phyloP scores from a whole-genome alignment of 2,113 vertebrate species.

The Coryphaenoides rupestris region DNA sequence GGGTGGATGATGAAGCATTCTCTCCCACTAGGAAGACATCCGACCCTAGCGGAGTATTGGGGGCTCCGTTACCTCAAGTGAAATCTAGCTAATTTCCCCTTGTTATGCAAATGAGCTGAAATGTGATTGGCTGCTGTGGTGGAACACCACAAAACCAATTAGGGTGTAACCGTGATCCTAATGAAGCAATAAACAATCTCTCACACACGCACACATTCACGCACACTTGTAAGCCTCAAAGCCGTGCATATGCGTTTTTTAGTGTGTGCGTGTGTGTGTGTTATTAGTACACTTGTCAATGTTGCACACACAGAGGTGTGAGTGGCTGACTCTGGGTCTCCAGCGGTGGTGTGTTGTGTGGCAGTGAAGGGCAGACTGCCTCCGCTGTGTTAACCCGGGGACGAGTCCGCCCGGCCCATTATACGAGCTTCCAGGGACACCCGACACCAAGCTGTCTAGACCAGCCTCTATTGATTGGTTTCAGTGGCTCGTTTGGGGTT shows the following conservation, averaged over 20 bases:
- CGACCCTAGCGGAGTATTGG: conserved; percentile 26
- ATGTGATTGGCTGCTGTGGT: conserved; percentile 43
- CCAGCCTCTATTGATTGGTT: conserved; percentile 17
- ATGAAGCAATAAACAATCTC: conserved; percentile 67
- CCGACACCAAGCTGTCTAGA: conserved; percentile 60
- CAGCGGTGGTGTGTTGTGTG: conserved; percentile 40
- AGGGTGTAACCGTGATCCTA: conserved; percentile 57
- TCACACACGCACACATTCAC: conserved; percentile 22
- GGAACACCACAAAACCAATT: conserved; percentile 66
- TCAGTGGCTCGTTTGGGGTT: not conserved
- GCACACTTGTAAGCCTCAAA: conserved; percentile 33
- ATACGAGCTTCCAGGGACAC: conserved; percentile 56
- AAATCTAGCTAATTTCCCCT: conserved; percentile 59
- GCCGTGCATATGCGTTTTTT: conserved; percentile 24
- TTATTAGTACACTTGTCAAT: not conserved
- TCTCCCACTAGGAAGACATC: no score
- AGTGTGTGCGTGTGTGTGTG: no score
- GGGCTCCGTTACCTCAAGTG: conserved; percentile 48
- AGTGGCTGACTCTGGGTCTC: not conserved
- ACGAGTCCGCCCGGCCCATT: conserved; percentile 46
- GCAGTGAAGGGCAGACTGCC: conserved; percentile 47
- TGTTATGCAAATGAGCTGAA: conserved; percentile 66
- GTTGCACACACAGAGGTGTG: no score
- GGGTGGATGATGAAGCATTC: not conserved
- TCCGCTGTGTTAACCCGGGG: conserved; percentile 37